These are phyloP conservation scores for Stomatorhinus ivindoensis DNA, from an alignment of 2,113 vertebrate genomes.

Conservation along the genomic window DNA sequence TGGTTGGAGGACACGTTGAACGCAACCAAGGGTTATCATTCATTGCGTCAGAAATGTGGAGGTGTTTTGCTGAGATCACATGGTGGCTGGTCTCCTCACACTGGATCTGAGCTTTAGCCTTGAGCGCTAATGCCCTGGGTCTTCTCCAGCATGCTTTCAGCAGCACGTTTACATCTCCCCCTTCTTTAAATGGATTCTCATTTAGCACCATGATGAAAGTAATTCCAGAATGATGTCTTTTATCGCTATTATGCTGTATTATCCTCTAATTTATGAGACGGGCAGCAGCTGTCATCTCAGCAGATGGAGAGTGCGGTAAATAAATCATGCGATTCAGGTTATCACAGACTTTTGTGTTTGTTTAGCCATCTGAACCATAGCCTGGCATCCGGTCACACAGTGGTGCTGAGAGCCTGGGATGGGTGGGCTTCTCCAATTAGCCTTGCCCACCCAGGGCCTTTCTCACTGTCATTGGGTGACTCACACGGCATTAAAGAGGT, in stretches of 20 bases:
- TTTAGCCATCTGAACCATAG: neutral
- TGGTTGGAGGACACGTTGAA: neutral
- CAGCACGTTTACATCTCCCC: neutral
- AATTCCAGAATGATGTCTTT: neutral
- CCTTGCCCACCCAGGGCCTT: neutral
- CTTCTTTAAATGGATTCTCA: neutral
- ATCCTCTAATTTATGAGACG: neutral
- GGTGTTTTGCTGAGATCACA: neutral
- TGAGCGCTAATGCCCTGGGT: neutral
- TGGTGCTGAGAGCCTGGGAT: neutral
- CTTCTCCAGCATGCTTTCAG: neutral
- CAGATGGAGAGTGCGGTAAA: neutral
- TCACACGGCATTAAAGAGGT: neutral
- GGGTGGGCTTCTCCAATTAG: neutral
- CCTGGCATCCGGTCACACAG: neutral
- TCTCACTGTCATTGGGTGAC: neutral
- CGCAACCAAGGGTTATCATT: neutral
- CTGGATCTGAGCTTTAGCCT: neutral
- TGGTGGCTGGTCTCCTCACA: neutral
- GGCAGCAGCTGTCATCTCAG: neutral
- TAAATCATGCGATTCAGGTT: conserved; percentile 3
- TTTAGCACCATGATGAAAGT: neutral
- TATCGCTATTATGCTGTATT: neutral
- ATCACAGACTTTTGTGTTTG: neutral
- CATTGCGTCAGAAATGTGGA: neutral